Conservation (phyloP, 1,140 invertebrate species). For the Atta texana region DNA sequence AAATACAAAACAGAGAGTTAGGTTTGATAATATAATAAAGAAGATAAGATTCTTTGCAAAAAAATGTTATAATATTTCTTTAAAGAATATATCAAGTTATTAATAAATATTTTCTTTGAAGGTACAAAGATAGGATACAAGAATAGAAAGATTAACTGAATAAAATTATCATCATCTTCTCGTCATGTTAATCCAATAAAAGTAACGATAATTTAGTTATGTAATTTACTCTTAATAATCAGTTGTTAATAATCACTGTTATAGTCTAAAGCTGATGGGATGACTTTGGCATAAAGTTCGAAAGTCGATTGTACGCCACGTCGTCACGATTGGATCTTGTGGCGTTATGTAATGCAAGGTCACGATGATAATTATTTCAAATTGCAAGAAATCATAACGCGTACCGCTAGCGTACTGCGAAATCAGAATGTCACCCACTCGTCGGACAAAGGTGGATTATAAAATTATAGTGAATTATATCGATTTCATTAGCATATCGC, state of each 20-base stretch:
- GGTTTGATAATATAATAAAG: neutral
- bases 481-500: neutral
- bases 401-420: neutral
- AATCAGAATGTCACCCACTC: neutral
- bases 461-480: neutral
- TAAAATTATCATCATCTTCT: slow-evolving; percentile 13
- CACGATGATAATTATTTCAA: slow-evolving; percentile 16
- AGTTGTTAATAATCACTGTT: neutral
- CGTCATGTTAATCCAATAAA: neutral
- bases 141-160: neutral
- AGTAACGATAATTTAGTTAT: slow-evolving; percentile 12
- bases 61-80: neutral
- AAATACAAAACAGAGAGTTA: neutral
- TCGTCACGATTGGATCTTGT: slow-evolving; percentile 42
- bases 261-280: neutral
- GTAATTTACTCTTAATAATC: slow-evolving; percentile 14
- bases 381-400: slow-evolving; percentile 27
- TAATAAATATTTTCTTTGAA: neutral
- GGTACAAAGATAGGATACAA: neutral
- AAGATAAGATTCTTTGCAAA: neutral
- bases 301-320: slow-evolving; percentile 21
- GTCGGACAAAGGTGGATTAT: neutral
- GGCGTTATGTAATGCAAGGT: slow-evolving; percentile 55
- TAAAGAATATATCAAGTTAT: neutral
- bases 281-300: slow-evolving; percentile 52